Percentiles rank a stretch among this genome's conserved stretches.
Conservation (phyloP, 2,888 invertebrate species). For the Diarsia mendica region DNA sequence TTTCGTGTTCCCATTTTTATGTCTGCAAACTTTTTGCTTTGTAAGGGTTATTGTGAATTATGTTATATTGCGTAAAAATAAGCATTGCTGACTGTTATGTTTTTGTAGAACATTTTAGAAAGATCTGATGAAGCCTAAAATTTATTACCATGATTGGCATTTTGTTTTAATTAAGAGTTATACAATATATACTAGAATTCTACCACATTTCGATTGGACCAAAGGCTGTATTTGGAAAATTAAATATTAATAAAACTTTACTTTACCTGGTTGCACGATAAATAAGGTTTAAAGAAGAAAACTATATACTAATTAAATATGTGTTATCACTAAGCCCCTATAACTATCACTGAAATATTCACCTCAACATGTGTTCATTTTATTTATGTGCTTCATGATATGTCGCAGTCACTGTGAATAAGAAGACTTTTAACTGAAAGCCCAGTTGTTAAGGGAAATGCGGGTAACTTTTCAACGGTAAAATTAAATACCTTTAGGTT, state of each 20-base stretch:
- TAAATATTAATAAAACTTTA: background rate
- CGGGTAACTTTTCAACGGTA: background rate
- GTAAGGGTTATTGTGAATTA: background rate
- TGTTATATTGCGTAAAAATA: constrained; percentile 17
- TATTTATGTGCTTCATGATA: constrained; percentile 25
- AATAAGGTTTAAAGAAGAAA: constrained; percentile 9
- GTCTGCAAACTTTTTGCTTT: constrained; percentile 20
- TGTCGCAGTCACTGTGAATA: constrained; percentile 19
- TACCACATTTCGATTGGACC: background rate
- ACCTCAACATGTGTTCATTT: constrained; percentile 25
- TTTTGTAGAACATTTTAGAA: background rate
- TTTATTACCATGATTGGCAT: background rate
- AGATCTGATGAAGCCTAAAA: background rate
- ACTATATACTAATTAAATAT: background rate
- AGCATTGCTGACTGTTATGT: background rate
- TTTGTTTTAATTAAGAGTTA: background rate
- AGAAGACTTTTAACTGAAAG: constrained; percentile 5
- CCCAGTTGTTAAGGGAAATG: background rate
- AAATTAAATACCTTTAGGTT: background rate
- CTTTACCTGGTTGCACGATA: constrained; percentile 32
- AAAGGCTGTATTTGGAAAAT: background rate
- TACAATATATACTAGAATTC: background rate
- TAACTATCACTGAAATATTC: constrained; percentile 26
- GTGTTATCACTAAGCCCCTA: constrained; percentile 30
- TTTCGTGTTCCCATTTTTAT: constrained; percentile 6